A percentile compares a stretch with the other conserved stretches of the same genome.
Evolutionary conservation across 2,888 invertebrate species (phyloP).

Genomic region (Cacoxenus indagator): DNA sequence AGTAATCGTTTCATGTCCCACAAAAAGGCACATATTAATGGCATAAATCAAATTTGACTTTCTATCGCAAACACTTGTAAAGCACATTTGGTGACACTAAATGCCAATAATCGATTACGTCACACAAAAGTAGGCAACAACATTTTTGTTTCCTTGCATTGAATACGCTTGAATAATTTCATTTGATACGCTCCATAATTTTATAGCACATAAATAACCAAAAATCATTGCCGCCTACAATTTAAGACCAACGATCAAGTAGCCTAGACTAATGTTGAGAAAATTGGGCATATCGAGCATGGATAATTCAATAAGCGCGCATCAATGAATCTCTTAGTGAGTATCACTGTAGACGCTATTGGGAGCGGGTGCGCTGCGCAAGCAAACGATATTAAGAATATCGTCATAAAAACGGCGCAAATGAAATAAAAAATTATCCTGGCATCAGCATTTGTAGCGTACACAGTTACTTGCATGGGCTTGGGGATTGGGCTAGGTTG

Average conservation of each 20-base stretch:
- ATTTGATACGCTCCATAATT: slow-evolving; percentile 16
- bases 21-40: no score
- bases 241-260: slow-evolving; percentile 3
- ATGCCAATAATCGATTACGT: slow-evolving; percentile 1
- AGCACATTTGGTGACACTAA: neutral
- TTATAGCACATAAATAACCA: slow-evolving; percentile 8
- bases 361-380: slow-evolving; percentile 24
- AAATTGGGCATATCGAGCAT: slow-evolving; percentile 37
- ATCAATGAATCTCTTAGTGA: neutral
- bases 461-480: no score
- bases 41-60: no score
- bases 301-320: slow-evolving; percentile 54
- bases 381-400: slow-evolving; percentile 42
- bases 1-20: no score
- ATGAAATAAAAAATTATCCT: slow-evolving; percentile 46
- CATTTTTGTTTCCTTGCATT: neutral
- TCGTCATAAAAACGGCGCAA: slow-evolving; percentile 33
- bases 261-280: slow-evolving; percentile 10
- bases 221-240: neutral
- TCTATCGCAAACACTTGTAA: neutral
- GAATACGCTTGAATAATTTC: slow-evolving; percentile 8
- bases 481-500: neutral
- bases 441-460: slow-evolving; percentile 52
- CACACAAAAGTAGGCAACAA: slow-evolving; percentile 1
- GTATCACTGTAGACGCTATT: neutral